phyloP scores from a whole-genome alignment of 37 sponge, comb jelly and placozoan genomes.

The Tethya wilhelma region DNA sequence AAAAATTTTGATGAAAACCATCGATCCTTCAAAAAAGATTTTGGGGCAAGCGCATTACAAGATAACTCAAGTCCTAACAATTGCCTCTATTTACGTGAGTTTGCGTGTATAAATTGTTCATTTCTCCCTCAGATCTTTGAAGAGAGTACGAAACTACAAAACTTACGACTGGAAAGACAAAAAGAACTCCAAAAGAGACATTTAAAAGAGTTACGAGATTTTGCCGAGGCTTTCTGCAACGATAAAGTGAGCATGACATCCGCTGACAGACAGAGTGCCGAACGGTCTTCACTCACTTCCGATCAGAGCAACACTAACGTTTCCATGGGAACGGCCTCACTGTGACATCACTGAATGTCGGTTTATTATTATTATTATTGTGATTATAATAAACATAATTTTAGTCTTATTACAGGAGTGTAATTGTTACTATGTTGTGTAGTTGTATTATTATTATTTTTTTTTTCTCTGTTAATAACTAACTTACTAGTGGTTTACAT shows the following conservation, averaged over 20 bases:
- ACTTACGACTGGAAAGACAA: conserved; percentile 80
- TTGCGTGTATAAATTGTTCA: background rate
- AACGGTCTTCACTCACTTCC: conserved; percentile 29
- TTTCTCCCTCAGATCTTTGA: conserved; percentile 72
- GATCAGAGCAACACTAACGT: conserved; percentile 47
- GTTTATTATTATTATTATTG: background rate
- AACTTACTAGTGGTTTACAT: background rate
- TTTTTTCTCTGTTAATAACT: background rate
- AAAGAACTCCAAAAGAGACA: conserved; percentile 81
- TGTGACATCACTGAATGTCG: conserved; percentile 8
- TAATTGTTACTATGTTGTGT: background rate
- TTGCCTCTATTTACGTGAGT: too few species aligned
- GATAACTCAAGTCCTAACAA: too few species aligned
- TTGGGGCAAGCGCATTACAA: too few species aligned
- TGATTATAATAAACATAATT: background rate
- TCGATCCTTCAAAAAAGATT: too few species aligned
- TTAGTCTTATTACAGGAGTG: background rate
- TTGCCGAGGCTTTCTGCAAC: conserved; percentile 56
- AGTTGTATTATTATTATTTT: background rate
- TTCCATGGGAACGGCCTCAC: conserved; percentile 54
- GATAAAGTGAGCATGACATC: conserved; percentile 31
- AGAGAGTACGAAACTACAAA: conserved; percentile 87
- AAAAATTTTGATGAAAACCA: too few species aligned
- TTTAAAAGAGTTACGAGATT: conserved; percentile 78
- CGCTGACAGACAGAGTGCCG: conserved; percentile 4